Evolutionary conservation across 2,797 vertebrate genomes (phyloP).

Genomic region (Molossus molossus): DNA sequence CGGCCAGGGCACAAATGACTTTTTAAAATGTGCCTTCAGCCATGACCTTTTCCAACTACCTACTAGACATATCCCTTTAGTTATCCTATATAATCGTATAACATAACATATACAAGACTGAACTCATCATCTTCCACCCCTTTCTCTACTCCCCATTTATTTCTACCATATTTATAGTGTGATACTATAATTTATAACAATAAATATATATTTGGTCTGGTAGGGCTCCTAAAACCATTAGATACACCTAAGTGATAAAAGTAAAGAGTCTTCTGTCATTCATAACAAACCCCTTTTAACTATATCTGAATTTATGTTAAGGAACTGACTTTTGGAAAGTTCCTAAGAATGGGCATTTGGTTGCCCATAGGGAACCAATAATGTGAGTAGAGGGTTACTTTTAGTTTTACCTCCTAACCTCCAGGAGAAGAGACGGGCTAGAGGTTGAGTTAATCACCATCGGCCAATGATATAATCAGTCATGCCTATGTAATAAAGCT

Average conservation of each 20-base stretch:
- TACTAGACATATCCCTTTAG: background rate
- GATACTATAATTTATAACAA: background rate
- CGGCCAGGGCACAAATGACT: too few relatives aligned
- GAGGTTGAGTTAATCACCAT: background rate
- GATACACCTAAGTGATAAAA: background rate
- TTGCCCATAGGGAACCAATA: background rate
- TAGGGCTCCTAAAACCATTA: background rate
- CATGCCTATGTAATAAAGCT: background rate
- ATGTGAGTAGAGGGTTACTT: background rate
- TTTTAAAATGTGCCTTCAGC: background rate
- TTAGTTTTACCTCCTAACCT: background rate
- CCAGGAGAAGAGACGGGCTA: background rate
- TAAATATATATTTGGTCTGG: background rate
- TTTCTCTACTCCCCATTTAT: background rate
- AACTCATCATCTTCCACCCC: background rate
- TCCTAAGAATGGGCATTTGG: background rate
- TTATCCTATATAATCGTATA: background rate
- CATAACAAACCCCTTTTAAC: background rate
- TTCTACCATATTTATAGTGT: background rate
- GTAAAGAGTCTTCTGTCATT: background rate
- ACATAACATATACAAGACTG: background rate
- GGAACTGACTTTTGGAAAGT: background rate
- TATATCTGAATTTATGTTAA: background rate
- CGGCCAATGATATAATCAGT: background rate
- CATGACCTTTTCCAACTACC: background rate